phyloP scores from a whole-genome alignment of 2,888 invertebrate genomes.

The Sesia bembeciformis region DNA sequence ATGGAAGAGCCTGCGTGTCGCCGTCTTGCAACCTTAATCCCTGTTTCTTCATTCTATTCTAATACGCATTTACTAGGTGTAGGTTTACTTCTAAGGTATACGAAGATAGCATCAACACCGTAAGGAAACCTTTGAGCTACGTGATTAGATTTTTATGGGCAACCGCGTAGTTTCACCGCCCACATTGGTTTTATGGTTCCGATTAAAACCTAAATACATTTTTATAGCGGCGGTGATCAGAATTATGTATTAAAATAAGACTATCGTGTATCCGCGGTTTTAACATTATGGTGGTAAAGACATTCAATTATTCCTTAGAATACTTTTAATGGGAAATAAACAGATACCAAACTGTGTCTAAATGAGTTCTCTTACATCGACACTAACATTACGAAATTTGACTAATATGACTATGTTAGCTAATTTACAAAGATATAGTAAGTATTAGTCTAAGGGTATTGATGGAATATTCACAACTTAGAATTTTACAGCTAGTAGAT shows the following conservation, averaged over 20 bases:
- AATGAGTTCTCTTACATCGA: too few species aligned
- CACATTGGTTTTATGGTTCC: conserved; percentile 9
- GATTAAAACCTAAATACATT: conserved; percentile 2
- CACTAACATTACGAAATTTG: too few species aligned
- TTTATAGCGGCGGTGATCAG: background rate
- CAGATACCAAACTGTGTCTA: too few species aligned
- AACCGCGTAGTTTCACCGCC: conserved; percentile 9
- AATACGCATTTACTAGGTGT: conserved; percentile 26
- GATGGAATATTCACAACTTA: background rate
- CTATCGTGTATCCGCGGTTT: too few species aligned
- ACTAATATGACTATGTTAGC: too few species aligned
- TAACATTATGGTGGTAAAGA: too few species aligned
- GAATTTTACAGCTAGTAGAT: background rate
- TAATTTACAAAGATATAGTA: background rate
- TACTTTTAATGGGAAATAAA: too few species aligned
- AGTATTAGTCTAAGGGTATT: background rate
- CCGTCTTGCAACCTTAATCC: conserved; percentile 34
- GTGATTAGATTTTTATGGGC: conserved; percentile 26
- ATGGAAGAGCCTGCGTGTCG: conserved; percentile 20
- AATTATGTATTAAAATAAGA: background rate
- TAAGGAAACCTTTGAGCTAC: conserved; percentile 17
- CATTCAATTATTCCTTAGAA: too few species aligned
- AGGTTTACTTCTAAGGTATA: conserved; percentile 20
- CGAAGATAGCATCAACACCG: conserved; percentile 22
- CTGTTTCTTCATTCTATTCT: conserved; percentile 33